These are phyloP conservation scores for Hartigia nigra DNA, from an alignment of 2,888 invertebrate genomes.

Conservation along the genomic window DNA sequence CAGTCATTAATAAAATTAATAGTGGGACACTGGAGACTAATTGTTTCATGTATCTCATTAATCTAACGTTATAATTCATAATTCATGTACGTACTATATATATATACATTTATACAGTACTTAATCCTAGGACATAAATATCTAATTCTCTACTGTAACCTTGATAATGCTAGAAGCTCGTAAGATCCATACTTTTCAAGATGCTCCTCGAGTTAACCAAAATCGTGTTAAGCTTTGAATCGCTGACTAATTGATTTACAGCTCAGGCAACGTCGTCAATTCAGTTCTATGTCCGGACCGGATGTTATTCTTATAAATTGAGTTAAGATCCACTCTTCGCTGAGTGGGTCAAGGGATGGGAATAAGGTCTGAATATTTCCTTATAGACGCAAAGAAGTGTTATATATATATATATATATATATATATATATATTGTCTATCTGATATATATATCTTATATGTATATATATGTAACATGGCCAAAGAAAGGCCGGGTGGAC, in stretches of 20 bases:
- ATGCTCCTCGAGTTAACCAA: not conserved
- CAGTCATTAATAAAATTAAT: not conserved
- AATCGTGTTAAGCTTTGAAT: not conserved
- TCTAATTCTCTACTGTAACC: not conserved
- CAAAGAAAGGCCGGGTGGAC: not conserved
- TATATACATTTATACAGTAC: not conserved
- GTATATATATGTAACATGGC: not conserved
- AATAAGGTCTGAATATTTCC: not conserved
- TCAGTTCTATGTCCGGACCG: not conserved
- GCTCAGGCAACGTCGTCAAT: not conserved
- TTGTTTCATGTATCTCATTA: not conserved
- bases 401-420: not conserved
- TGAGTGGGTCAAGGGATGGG: not conserved
- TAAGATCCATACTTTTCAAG: not conserved
- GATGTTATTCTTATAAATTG: not conserved
- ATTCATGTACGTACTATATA: not conserved
- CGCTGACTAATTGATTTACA: not conserved
- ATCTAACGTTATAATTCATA: not conserved
- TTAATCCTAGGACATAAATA: not conserved
- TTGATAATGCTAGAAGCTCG: not conserved
- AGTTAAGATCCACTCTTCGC: slow-evolving; percentile 2
- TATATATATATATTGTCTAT: not conserved
- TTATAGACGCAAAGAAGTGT: not conserved
- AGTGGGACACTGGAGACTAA: not conserved
- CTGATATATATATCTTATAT: too few relatives aligned